Evolutionary conservation across 2,888 invertebrate species (phyloP), one percentile per base, ranked within the genome.

Genomic region (Oligia latruncula): DNA sequence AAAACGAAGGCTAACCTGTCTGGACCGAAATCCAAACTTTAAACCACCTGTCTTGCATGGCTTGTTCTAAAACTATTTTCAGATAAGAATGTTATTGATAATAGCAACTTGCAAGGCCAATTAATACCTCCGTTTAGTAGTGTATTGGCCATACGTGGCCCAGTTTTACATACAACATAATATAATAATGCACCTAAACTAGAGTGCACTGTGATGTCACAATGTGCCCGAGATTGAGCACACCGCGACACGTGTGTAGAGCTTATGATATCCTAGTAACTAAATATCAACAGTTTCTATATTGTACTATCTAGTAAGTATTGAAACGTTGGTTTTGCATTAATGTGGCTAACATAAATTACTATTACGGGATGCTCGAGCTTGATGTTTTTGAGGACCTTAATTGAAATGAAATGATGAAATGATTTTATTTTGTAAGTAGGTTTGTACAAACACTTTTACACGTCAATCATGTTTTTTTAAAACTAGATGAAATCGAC

Each of bases 221-320:
- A 49, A 35, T 55, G 49, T 49, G 9, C 40, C 3, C n/a, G 3
- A 35, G 5, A 9, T 20, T 52, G 23, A 46, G 67, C 66, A 71
- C 49, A 72, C 35, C 0, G 52, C 9, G 49, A 62, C n/a, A 81
- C 46, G 17, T 81, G 43, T 76, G 0, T 13, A 40, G 4, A n/a
- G 20, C 23, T 52, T 76, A 71, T 81, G 82, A 62, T 1, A 35
- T 71, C 81, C 71, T 82, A 49, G 81, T 81, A 81, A 13, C 49
- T 13, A 40, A 68, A 77, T 62, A 67, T n/a, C 17, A 23, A 55
- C 40, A 60, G 17, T 40, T 52, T 68, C 23, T 68, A 68, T 62
- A 74, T 62, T 74, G 46, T 75, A 2, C 13, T 74, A 40, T 80
- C 20, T 71, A 29, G 35, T 35, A 35, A 20, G 35, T 55, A 46